Evolutionary conservation across 2,888 invertebrate genomes (phyloP).

Genomic region (Volucella bombylans): DNA sequence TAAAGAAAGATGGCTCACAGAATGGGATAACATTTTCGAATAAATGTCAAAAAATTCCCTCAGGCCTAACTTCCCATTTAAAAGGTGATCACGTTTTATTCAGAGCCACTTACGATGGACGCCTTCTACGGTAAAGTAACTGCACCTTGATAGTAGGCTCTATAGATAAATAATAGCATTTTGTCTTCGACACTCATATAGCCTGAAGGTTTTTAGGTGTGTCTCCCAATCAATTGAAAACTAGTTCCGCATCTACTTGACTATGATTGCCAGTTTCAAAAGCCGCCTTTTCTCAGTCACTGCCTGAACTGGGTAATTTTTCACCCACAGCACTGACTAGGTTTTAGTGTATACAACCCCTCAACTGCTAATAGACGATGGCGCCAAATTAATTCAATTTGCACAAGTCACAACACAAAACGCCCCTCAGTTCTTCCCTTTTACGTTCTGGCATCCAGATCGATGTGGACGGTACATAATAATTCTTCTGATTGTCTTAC

Average conservation of each 20-base stretch:
- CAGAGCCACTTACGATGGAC: too few species aligned
- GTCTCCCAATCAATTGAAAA: background rate
- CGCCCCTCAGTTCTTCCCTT: conserved; percentile 36
- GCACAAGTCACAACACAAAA: conserved; percentile 64
- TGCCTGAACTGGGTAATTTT: background rate
- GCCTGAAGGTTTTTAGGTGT: background rate
- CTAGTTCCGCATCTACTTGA: background rate
- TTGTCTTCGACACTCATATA: background rate
- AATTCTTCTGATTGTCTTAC: conserved; percentile 52
- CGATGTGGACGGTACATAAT: conserved; percentile 36
- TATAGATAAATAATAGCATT: background rate
- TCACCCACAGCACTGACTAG: conserved; percentile 36
- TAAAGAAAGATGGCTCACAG: too few species aligned
- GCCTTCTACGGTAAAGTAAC: too few species aligned
- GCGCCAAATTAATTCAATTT: conserved; percentile 72
- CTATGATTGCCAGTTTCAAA: background rate
- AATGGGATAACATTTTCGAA: too few species aligned
- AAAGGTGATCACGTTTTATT: too few species aligned
- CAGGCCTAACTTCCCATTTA: too few species aligned
- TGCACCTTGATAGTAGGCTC: too few species aligned
- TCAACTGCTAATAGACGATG: conserved; percentile 49
- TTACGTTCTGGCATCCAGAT: conserved; percentile 8
- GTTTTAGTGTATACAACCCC: conserved; percentile 15
- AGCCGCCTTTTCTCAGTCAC: background rate
- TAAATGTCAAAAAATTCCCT: too few species aligned